Base-by-base conservation (phyloP, 1,140 invertebrate genomes). In the Conus ventricosus region DNA sequence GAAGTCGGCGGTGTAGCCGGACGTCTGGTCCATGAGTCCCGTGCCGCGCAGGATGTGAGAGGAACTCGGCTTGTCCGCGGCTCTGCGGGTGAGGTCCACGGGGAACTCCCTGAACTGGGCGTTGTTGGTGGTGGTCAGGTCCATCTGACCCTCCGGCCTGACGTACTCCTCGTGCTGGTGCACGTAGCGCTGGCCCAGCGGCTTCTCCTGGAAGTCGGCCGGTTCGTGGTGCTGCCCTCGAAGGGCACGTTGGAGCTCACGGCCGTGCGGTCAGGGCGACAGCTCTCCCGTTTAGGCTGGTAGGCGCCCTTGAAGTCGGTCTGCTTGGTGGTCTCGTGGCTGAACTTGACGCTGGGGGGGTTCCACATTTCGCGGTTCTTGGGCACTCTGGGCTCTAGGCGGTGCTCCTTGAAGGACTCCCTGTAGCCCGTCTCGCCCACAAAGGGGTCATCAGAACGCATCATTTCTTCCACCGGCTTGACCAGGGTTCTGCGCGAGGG, bases 71-170 rank as follows among this genome's bases (percentile, higher is more conserved):
- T 89, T 89, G 7, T 85, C 54, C 11, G 80, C 51, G 23, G 27
- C 57, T 13, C 84, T 78, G 75, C 53, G 51, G 3, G 51, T 7
- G 23, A 39, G 39, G 15, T 89, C 75, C 17, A 89, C 10, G 11
- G 86, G 87, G 57, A 85, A 84, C 83, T 87, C 82, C 10, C 54
- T 71, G 63, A 81, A 89, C 84, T 87, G 81, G 8, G 25, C 76
- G 20, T 75, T 7, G 76, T 88, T 88, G 10, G 89, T 89, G n/a
- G 89, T 90, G 80, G 57, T 86, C 10, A 90, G n/a, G 53, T 90
- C 89, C 87, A 90, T 90, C 54, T 78, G 15, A 6, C 89, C 89
- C 25, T 90, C 89, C 13, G 89, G 89, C 71, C 75, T 86, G 76
- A 82, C 60, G 87, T 90, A 88, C 20, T 23, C 39, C 20, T 75